Conservation (phyloP, 1,140 invertebrate species). For the Nephila pilipes region DNA sequence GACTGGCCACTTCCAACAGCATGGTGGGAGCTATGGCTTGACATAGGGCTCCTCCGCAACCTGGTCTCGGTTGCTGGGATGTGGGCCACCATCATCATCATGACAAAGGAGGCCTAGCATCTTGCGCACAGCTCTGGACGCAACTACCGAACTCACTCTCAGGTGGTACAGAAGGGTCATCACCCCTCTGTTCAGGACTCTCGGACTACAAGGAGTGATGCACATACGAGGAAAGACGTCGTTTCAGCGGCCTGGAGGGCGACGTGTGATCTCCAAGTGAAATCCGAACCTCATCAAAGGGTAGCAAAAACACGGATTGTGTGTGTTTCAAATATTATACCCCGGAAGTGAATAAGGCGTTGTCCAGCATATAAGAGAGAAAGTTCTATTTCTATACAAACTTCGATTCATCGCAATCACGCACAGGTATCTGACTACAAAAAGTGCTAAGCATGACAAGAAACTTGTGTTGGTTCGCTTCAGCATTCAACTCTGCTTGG, state of each 20-base stretch:
- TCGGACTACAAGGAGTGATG: conserved; percentile 56
- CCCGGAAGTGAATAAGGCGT: background rate
- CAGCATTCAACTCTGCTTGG: background rate
- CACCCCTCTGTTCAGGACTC: conserved; percentile 38
- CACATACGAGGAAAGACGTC: too few species aligned
- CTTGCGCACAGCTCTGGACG: conserved; percentile 70
- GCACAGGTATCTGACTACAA: conserved; percentile 19
- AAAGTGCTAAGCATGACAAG: background rate
- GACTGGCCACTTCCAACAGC: conserved; percentile 81
- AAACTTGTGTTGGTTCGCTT: background rate
- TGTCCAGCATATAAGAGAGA: background rate
- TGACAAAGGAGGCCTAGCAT: conserved; percentile 45
- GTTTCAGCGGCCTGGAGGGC: background rate
- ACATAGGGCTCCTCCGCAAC: conserved; percentile 75
- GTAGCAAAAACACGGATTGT: background rate
- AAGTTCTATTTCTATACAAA: conserved; percentile 33
- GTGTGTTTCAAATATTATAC: background rate
- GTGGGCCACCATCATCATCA: conserved; percentile 61
- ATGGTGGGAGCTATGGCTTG: conserved; percentile 79
- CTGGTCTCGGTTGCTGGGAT: conserved; percentile 65
- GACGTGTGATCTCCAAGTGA: background rate
- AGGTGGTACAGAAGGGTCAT: conserved; percentile 33
- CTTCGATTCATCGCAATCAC: conserved; percentile 5
- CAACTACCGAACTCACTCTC: conserved; percentile 67
- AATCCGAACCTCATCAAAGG: background rate